Evolutionary conservation across 2,797 vertebrate species (phyloP).

Genomic region (Erithacus rubecula): DNA sequence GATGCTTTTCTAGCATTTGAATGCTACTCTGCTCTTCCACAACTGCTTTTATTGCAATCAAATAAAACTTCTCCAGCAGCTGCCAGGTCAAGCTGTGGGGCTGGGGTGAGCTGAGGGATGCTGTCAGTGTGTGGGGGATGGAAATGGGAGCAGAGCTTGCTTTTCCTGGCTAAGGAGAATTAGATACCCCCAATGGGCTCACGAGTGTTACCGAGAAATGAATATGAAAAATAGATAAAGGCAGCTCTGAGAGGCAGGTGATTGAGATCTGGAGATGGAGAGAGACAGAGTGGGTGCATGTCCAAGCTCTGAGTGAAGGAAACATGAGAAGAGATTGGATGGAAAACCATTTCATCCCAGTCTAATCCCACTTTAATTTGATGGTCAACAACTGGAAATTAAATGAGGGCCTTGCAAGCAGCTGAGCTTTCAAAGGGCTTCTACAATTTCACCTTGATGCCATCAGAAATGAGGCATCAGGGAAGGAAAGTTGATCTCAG

Average conservation of each 20-base stretch:
- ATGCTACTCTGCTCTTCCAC: not conserved
- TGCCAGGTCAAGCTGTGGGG: not conserved
- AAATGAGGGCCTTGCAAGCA: not conserved
- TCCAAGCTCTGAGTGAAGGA: not conserved
- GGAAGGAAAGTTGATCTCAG: not conserved
- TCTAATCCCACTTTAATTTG: not conserved
- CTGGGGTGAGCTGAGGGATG: not conserved
- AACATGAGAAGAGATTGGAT: not conserved
- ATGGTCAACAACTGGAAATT: not conserved
- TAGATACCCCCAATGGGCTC: not conserved
- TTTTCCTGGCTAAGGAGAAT: not conserved
- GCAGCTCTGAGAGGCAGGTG: not conserved
- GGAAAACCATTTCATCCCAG: not conserved
- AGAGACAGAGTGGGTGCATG: accelerated
- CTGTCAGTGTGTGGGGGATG: not conserved
- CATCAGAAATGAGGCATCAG: not conserved
- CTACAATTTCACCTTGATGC: not conserved
- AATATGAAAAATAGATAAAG: conserved; percentile 23
- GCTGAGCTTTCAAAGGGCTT: not conserved
- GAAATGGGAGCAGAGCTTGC: not conserved
- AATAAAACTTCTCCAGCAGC: not conserved
- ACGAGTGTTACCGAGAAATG: not conserved
- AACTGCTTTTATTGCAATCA: not conserved
- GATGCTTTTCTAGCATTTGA: not conserved
- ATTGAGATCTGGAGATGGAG: not conserved